These are phyloP conservation scores for Coelopa frigida DNA, from an alignment of 1,140 invertebrate genomes.

Conservation along the genomic window DNA sequence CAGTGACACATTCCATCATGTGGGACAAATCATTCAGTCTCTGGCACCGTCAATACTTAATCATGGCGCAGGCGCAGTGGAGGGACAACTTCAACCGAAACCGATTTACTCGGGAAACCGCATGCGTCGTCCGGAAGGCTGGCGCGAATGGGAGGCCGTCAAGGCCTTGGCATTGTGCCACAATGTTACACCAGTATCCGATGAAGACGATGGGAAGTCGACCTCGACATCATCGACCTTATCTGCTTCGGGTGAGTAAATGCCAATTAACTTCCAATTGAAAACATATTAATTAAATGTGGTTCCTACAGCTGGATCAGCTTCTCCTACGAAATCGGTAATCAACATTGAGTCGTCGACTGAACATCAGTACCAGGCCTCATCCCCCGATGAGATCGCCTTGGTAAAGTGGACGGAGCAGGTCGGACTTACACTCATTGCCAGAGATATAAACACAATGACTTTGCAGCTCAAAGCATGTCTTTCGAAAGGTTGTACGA, in stretches of 20 bases:
- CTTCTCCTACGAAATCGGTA: constrained; percentile 44
- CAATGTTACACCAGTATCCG: constrained; percentile 97
- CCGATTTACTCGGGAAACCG: constrained; percentile 44
- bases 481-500: background rate
- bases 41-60: constrained; percentile 36
- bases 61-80: constrained; percentile 22
- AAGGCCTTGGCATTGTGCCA: constrained; percentile 94
- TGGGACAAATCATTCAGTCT: constrained; percentile 40
- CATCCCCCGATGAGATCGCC: constrained; percentile 94
- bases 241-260: constrained; percentile 34
- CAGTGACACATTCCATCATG: constrained; percentile 67
- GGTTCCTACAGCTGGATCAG: constrained; percentile 23
- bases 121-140: constrained; percentile 62
- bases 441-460: constrained; percentile 70
- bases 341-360: constrained; percentile 44
- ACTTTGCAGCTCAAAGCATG: constrained; percentile 34
- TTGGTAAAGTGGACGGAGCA: constrained; percentile 72
- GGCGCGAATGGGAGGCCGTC: constrained; percentile 82
- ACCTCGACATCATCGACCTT: constrained; percentile 55
- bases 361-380: constrained; percentile 64
- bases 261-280: constrained; percentile 43
- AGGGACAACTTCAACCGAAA: constrained; percentile 25
- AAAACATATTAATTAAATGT: constrained; percentile 18
- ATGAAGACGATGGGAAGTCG: constrained; percentile 52
- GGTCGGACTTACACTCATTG: constrained; percentile 71